Evolutionary conservation across 2,888 invertebrate genomes (phyloP).

Genomic region (Melieria crassipennis): DNA sequence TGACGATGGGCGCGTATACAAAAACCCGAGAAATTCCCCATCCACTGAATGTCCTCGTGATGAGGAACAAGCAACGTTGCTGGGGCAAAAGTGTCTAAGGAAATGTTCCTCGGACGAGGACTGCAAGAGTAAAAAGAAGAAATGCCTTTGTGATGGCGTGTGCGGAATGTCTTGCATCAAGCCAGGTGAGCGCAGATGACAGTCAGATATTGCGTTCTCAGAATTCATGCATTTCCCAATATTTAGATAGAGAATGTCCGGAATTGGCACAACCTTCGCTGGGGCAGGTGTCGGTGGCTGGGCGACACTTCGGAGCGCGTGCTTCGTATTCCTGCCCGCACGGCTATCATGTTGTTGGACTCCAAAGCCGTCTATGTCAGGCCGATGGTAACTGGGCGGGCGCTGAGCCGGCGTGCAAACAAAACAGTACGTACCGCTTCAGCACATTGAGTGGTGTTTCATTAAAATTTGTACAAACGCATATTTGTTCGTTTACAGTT

Average conservation of each 20-base stretch:
- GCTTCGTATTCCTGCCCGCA: conserved; percentile 88
- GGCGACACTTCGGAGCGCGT: conserved; percentile 81
- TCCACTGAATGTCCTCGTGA: conserved; percentile 86
- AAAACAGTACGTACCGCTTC: conserved; percentile 75
- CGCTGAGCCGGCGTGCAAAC: conserved; percentile 83
- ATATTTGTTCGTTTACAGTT: conserved; percentile 64
- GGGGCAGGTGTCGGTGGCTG: conserved; percentile 80
- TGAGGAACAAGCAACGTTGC: conserved; percentile 83
- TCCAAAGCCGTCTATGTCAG: conserved; percentile 87
- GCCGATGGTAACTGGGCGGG: conserved; percentile 94
- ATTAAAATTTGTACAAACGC: neutral
- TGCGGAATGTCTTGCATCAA: conserved; percentile 99
- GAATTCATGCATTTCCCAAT: neutral
- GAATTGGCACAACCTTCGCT: conserved; percentile 80
- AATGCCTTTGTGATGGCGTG: conserved; percentile 95
- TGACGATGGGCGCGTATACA: conserved; percentile 84
- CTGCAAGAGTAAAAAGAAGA: conserved; percentile 96
- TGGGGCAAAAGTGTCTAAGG: conserved; percentile 88
- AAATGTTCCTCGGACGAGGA: conserved; percentile 95
- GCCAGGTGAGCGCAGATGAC: conserved; percentile 73
- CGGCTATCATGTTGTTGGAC: conserved; percentile 88
- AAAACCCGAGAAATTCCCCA: conserved; percentile 88
- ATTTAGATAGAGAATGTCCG: conserved; percentile 83
- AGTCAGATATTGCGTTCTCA: too few relatives aligned
- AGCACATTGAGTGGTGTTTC: neutral